Evolutionary conservation across 2,888 invertebrate species (phyloP).

Genomic region (Cotesia congregata): DNA sequence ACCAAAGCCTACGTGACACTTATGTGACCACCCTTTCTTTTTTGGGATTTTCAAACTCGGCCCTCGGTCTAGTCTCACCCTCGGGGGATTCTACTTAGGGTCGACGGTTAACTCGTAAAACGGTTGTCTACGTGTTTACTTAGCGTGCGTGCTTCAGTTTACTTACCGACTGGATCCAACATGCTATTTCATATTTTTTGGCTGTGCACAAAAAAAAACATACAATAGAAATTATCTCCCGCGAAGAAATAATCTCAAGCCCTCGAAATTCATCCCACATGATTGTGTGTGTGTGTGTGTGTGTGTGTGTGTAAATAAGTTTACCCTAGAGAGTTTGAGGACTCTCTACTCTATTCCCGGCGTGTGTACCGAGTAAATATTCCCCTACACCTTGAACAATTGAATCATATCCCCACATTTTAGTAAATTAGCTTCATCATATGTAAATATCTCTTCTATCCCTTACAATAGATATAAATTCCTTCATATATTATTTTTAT

Average conservation of each 20-base stretch:
- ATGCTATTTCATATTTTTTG: conserved; percentile 25
- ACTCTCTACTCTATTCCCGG: conserved; percentile 1
- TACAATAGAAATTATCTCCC: background rate
- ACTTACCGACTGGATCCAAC: conserved; percentile 34
- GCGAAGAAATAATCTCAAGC: conserved; percentile 10
- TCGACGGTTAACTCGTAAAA: conserved; percentile 38
- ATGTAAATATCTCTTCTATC: background rate
- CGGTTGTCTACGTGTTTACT: conserved; percentile 43
- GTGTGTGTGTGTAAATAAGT: conserved; percentile 4
- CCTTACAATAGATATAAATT: background rate
- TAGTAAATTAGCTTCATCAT: conserved; percentile 2
- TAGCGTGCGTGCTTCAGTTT: conserved; percentile 48
- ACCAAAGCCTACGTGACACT: conserved; percentile 43
- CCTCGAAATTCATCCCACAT: conserved; percentile 44
- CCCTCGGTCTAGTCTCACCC: background rate
- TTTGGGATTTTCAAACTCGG: conserved; percentile 34
- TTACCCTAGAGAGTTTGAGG: conserved; percentile 8
- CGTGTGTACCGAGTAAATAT: conserved; percentile 2
- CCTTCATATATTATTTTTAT: background rate
- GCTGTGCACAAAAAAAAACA: conserved; percentile 12
- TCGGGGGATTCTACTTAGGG: conserved; percentile 19
- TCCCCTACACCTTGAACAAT: conserved; percentile 9
- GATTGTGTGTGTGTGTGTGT: conserved; percentile 4
- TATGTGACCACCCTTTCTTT: conserved; percentile 41
- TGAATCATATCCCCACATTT: background rate